Evolutionary conservation across 2,888 invertebrate species (phyloP), one percentile per base, ranked within the genome.

Genomic region (Diadegma fenestrale): DNA sequence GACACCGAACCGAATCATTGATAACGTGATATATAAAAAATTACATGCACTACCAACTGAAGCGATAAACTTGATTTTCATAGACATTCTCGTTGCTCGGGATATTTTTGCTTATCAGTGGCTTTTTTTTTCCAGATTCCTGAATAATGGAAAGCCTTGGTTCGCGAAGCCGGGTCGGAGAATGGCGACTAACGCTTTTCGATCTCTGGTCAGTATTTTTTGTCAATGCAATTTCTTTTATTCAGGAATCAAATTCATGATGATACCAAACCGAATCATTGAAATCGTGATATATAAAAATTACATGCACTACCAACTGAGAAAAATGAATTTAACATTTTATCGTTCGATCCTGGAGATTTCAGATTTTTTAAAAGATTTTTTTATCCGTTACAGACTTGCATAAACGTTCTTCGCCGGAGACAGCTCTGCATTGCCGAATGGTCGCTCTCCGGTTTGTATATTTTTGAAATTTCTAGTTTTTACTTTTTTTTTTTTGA

Each of bases 41-140:
- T 68, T 54, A 82, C 83, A 83, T 83, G 83, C 83, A 83, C 83
- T 83, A 83, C 83, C 83, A 83, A 68, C 83, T 83, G 83, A 83
- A 12, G 61, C 43, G 10, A n/a, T 2, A 26, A 0, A 12, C 12
- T 37, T 10, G 48, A 26, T 8, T 41, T 51, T 51, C 14, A 8
- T 43, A 1, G 12, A 73, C 33, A 5, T 45, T 22, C 8, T 30
- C 22, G 37, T 41, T 26, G 41, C 7, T 45, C 17, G 7, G 4
- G 37, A 58, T 22, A 4, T 4, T 58, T 58, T 26, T 4, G 14
- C 14, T 26, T 22, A 58, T 26, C 58, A 14, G 26, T 58, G 26
- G 12, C n/a, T 58, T 58, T 58, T 26, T 58, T 30, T 12, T 58
- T 58, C 14, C 58, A 58, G 58, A 14, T 26, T 6, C 26, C 6